phyloP scores from a whole-genome alignment of 2,888 invertebrate species.

The Erebia ligea region DNA sequence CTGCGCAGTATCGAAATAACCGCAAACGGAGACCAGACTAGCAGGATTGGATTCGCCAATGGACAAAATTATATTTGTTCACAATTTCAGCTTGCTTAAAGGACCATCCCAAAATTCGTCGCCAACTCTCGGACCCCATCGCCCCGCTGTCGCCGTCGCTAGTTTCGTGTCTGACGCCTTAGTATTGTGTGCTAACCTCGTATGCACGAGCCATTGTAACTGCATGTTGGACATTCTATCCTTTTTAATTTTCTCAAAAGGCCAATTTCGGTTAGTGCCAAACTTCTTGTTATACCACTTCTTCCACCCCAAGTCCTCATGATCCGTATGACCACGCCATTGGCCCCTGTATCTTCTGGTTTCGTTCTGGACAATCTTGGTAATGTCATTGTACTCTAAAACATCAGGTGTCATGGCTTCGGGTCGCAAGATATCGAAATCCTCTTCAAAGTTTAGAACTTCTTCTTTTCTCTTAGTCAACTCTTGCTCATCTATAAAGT shows the following conservation, averaged over 20 bases:
- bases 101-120: too few relatives aligned
- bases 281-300: too few relatives aligned
- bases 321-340: constrained; percentile 29
- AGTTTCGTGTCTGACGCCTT: too few relatives aligned
- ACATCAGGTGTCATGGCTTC: constrained; percentile 30
- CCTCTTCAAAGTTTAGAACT: not conserved
- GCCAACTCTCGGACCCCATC: too few relatives aligned
- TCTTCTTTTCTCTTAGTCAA: not conserved
- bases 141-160: too few relatives aligned
- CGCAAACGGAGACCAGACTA: too few relatives aligned
- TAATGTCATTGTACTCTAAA: constrained; percentile 41
- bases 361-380: constrained; percentile 30
- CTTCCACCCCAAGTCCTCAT: constrained; percentile 24
- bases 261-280: not conserved
- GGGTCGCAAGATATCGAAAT: constrained; percentile 25
- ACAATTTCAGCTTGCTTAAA: too few relatives aligned
- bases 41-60: too few relatives aligned
- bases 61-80: too few relatives aligned
- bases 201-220: constrained; percentile 49
- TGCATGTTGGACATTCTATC: constrained; percentile 30
- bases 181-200: constrained; percentile 26
- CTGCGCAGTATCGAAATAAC: too few relatives aligned
- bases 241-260: constrained; percentile 17
- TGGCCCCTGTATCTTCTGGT: constrained; percentile 15
- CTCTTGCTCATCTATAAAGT: constrained; percentile 5